Evolutionary conservation across 2,113 vertebrate species (phyloP).

Genomic region (Phasianus colchicus): DNA sequence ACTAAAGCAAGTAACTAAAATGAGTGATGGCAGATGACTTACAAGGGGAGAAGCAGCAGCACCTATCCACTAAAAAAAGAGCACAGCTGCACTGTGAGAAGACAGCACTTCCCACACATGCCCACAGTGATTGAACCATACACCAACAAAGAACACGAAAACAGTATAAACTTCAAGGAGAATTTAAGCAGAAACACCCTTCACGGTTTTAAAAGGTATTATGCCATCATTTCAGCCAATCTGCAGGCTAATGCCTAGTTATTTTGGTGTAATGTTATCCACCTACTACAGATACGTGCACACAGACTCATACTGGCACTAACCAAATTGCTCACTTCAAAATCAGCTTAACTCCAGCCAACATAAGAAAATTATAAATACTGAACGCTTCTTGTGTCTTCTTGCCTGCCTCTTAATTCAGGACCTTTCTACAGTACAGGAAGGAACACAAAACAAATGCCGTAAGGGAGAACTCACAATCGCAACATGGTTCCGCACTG

Average conservation of each 20-base stretch:
- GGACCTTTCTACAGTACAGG: not conserved
- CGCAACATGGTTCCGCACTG: not conserved
- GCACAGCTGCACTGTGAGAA: not conserved
- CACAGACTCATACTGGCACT: fast-evolving
- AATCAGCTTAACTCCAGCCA: not conserved
- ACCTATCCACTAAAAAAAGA: not conserved
- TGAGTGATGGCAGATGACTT: not conserved
- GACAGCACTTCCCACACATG: not conserved
- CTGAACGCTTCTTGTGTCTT: not conserved
- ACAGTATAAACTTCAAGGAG: not conserved
- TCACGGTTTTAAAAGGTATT: not conserved
- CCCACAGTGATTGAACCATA: not conserved
- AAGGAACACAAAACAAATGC: not conserved
- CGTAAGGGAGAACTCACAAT: not conserved
- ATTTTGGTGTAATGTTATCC: not conserved
- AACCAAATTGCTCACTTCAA: not conserved
- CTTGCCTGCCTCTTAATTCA: not conserved
- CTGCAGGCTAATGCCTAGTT: not conserved
- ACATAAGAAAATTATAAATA: not conserved
- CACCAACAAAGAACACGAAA: not conserved
- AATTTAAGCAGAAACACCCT: not conserved
- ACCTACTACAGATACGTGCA: not conserved
- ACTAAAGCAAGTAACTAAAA: not conserved
- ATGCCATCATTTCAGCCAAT: not conserved
- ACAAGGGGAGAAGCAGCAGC: too few relatives aligned